Evolutionary conservation across 2,113 vertebrate genomes (phyloP), one percentile per base, ranked within the genome.

Genomic region (Rhea pennata): DNA sequence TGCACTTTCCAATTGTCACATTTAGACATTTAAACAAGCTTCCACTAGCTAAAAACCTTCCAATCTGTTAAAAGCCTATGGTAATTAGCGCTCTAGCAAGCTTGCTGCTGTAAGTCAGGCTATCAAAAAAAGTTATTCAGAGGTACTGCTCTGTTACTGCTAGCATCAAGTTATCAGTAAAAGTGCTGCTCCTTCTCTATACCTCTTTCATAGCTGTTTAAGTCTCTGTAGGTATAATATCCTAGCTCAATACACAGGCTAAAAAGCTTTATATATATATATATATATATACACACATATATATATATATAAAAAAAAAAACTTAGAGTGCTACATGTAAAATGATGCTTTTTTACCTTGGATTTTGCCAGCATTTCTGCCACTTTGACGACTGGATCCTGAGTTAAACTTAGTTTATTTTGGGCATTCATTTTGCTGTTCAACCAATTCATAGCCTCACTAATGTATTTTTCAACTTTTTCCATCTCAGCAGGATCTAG

Each of bases 391-490:
- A 98, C 92, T 56, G 99, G 99, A 90, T 99, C 99, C 97, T 99
- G 99, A 95, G 98, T 98, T 80, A 99, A 95, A 86, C 97, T 96
- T 70, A 99, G 96, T 96, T 99, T 99, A 95, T 98, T 99, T 94
- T 99, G 99, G 46, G 98, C 98, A 33, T 99, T 99, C 98, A 99
- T 99, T 96, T 98, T 99, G 96, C 97, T 98, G 92, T 99, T 99
- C 98, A 99, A 98, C 99, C 99, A 99, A 76, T 92, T 98, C 99
- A 99, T 99, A 90, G 98, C 98, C 70, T 99, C 99, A 73, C 59
- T 98, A 56, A 99, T 98, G 66, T 94, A 98, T 96, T 99, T 99
- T 97, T 99, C 99, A 91, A 99, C 98, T 36, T 97, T 97, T 74
- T 98, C 98, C 95, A 99, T 98, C 89, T 99, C 99, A 83, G 98